Base-by-base conservation (phyloP, 2,113 vertebrate genomes). In the Poeciliopsis prolifica region DNA sequence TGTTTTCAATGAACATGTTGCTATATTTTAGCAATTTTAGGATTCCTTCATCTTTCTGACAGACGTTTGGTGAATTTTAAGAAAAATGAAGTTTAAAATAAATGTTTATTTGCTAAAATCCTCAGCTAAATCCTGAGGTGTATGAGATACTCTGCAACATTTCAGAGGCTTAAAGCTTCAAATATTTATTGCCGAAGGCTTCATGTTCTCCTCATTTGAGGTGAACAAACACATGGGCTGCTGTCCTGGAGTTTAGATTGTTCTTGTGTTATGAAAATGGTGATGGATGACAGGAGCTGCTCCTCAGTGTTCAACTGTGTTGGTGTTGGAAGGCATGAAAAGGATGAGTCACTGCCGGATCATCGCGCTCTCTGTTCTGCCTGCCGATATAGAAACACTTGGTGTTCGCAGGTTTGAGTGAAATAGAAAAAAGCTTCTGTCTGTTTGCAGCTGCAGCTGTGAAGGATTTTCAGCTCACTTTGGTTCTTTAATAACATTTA, bases 261-360 rank as follows among this genome's bases (percentile, higher is more conserved):
- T 71, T 11, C 78, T 79, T 71, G 37, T 71, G 37, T 44, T 68
- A 69, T 79, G 74, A 71, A 54, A 77, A 15, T 1, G 22, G 74
- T 42, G 64, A 61, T 70, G 22, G 5, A 33, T 51, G 69, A 51
- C 64, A 54, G 69, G 61, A 42, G 77, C 73, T 35, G 75, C 86
- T 88, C 74, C 65, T 81, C 76, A n/a, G 42, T 61, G 75, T 80
- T 87, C 68, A 26, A 75, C 75, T 84, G 83, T 86, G 82, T 88
- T 77, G 82, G 86, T 89, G 86, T 87, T 78, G 66, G 87, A 86
- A 86, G 72, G 70, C 75, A 77, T 80, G 84, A 87, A 87, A 82
- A 78, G 82, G 69, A 85, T 91, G 90, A 91, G 81, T 90, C 88
- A 91, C 3, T 81, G 77, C 74, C 85, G 54, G 66, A 78, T 75